Evolutionary conservation across 2,888 invertebrate genomes (phyloP).

Genomic region (Exocentrus adspersus): DNA sequence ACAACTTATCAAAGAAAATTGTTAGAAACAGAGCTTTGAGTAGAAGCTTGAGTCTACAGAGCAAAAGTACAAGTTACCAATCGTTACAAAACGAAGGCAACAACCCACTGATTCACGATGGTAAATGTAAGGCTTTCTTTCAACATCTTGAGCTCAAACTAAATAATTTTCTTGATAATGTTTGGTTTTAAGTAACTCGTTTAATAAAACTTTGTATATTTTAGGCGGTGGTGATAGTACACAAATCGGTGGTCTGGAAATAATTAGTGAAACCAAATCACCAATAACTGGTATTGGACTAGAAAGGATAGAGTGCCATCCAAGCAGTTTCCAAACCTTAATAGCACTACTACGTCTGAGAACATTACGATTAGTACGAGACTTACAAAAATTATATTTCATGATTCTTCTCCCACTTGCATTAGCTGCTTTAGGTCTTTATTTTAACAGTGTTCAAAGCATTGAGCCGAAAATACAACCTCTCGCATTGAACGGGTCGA

Average conservation of each 20-base stretch:
- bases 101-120: constrained; percentile 42
- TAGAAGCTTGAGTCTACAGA: constrained; percentile 76
- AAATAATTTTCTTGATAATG: not conserved
- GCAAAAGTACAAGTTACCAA: constrained; percentile 80
- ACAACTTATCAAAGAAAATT: constrained; percentile 79
- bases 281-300: constrained; percentile 69
- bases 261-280: constrained; percentile 65
- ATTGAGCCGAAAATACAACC: constrained; percentile 73
- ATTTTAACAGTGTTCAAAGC: constrained; percentile 70
- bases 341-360: constrained; percentile 75
- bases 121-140: constrained; percentile 48
- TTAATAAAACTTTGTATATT: too few species aligned
- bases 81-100: constrained; percentile 70
- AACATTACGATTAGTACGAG: constrained; percentile 73
- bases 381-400: constrained; percentile 74
- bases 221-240: constrained; percentile 62
- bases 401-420: constrained; percentile 78
- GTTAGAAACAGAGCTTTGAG: constrained; percentile 77
- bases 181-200: too few species aligned
- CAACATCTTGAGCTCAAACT: not conserved
- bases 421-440: constrained; percentile 75
- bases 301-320: constrained; percentile 73
- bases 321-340: constrained; percentile 72
- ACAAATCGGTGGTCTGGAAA: constrained; percentile 63
- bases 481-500: constrained; percentile 70